Evolutionary conservation across 2,888 invertebrate species (phyloP), one percentile per base, ranked within the genome.

Genomic region (Agrochola circellaris): DNA sequence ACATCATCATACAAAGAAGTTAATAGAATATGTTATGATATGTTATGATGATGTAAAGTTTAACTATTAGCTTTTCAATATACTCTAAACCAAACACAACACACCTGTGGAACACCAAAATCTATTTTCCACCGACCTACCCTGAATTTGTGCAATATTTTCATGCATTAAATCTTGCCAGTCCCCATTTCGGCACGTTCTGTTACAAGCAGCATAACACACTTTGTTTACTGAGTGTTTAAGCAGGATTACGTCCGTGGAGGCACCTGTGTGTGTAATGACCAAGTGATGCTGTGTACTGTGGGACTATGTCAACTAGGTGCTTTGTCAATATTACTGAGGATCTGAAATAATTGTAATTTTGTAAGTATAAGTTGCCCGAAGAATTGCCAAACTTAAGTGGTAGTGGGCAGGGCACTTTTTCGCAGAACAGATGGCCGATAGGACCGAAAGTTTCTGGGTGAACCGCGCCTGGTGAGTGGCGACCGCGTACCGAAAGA

Each of bases 181-280:
- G 79, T 67, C 17, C 23, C 62, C 54, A 73, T 56, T 85, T 82
- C 48, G 73, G 70, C 84, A 85, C 84, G 84, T 77, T 71, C 30
- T 26, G 68, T 13, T 48, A 26, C 23, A 58, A 23, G 30, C 30
- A 58, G 9, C 13, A 20, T 48, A 4, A 11, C 11, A 58, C 34
- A 61, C 58, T 4, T 45, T 84, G 82, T 84, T 78, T 84, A 34
- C 65, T 6, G 13, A 9, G 30, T 71, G 77, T 84, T 75, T 66
- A 66, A 6, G 45, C 69, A 61, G 79, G 79, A 79, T 83, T 83
- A 83, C n/a, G 34, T 51, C 30, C 5, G n/a, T 60, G 48, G 30
- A 30, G 17, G 58, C 79, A 82, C 45, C 72, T 78, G 69, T 56
- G 73, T 42, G 69, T 42, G 71, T 42, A 34, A 70, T 66, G 73